Conservation (phyloP, 2,113 vertebrate genomes). For the Triplophysa dalaica region DNA sequence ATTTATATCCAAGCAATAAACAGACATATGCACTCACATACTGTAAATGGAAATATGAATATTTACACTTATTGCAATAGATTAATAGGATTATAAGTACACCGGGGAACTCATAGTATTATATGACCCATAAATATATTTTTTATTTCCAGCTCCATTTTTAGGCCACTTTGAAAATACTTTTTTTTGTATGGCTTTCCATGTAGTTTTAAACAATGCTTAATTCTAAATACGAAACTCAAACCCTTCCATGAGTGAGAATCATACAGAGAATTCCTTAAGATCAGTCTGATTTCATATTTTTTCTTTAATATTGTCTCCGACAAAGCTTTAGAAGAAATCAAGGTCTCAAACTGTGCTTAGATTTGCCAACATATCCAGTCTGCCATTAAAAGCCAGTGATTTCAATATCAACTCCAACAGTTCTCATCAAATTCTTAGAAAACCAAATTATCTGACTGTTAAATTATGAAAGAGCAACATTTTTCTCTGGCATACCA, state of each 20-base stretch:
- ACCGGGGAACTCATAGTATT: no score
- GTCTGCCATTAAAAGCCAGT: slow-evolving; percentile 8
- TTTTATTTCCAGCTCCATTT: no score
- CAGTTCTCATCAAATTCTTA: neutral
- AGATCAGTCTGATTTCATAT: neutral
- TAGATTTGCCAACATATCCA: neutral
- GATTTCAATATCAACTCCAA: neutral
- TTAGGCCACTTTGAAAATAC: no score
- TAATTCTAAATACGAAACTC: no score
- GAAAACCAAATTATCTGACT: no score
- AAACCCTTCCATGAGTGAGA: no score
- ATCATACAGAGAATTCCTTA: neutral
- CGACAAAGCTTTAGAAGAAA: no score
- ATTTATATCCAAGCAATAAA: neutral
- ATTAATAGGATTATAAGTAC: neutral
- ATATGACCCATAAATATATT: no score
- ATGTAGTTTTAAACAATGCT: no score
- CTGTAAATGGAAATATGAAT: neutral
- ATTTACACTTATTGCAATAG: neutral
- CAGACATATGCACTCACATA: neutral
- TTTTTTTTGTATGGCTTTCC: no score
- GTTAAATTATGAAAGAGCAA: neutral
- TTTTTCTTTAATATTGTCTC: neutral
- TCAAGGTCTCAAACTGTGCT: neutral
- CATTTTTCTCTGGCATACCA: neutral